phyloP scores from a whole-genome alignment of 2,113 vertebrate genomes.

The Cyprinodon brontotheroides region DNA sequence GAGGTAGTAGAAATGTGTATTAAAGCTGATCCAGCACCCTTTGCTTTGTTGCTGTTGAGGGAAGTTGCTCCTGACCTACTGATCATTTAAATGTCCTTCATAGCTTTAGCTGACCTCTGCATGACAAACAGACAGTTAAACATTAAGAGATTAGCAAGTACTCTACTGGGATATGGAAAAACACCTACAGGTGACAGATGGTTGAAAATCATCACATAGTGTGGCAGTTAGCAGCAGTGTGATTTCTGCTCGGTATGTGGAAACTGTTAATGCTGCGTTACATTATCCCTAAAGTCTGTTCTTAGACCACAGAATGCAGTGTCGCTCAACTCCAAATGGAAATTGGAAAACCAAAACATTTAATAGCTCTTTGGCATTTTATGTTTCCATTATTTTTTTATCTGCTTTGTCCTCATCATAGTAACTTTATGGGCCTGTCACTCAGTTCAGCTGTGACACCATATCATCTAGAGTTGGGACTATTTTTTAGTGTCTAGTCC shows the following conservation, averaged over 20 bases:
- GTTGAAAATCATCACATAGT: conserved; percentile 26
- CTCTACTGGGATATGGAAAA: conserved; percentile 18
- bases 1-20: conserved; percentile 25
- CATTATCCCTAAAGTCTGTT: background rate
- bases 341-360: background rate
- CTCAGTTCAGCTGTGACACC: too few relatives aligned
- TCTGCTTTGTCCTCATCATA: too few relatives aligned
- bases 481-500: too few relatives aligned
- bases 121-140: background rate
- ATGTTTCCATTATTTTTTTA: too few relatives aligned
- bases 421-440: too few relatives aligned
- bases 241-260: background rate
- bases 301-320: background rate
- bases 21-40: conserved; percentile 47
- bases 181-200: conserved; percentile 55
- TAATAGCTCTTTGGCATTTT: background rate
- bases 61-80: conserved; percentile 21
- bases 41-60: conserved; percentile 12
- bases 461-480: too few relatives aligned
- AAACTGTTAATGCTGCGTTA: background rate
- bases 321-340: background rate
- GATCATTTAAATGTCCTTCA: conserved; percentile 32
- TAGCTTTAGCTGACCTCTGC: conserved; percentile 18
- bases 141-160: conserved; percentile 4
- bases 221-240: conserved; percentile 16